Conservation (phyloP, 2,113 vertebrate species). For the Heterocephalus glaber region DNA sequence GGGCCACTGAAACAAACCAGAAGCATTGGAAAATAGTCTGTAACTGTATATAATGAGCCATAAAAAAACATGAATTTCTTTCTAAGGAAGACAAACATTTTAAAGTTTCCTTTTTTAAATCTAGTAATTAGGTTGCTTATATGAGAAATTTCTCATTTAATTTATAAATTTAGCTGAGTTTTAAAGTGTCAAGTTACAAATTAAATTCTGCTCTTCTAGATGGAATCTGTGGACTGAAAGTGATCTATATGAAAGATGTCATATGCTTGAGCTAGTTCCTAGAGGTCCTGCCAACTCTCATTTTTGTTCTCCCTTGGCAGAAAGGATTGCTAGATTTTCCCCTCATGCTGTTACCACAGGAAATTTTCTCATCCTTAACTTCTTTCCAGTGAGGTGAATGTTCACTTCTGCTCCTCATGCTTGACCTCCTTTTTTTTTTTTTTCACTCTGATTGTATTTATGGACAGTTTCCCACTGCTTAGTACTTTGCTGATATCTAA, state of each 20-base stretch:
- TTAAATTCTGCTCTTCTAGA: not conserved
- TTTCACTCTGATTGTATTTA: not conserved
- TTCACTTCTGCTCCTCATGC: not conserved
- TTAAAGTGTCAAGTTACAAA: constrained; percentile 43
- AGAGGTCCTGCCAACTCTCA: not conserved
- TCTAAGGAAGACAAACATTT: constrained; percentile 3
- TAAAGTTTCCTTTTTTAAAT: constrained; percentile 6
- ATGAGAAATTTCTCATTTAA: constrained; percentile 55
- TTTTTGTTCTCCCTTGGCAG: not conserved
- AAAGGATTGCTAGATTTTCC: not conserved
- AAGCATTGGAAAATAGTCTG: not conserved
- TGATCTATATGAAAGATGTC: not conserved
- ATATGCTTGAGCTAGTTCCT: not conserved
- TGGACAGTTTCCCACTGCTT: not conserved
- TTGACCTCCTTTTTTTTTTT: not conserved
- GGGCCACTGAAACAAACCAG: not conserved
- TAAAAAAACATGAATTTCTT: constrained; percentile 39
- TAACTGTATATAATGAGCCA: not conserved
- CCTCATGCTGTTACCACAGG: rapidly evolving
- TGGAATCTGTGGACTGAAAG: not conserved
- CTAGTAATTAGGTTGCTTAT: constrained; percentile 29
- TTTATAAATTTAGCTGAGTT: constrained; percentile 43
- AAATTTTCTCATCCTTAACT: not conserved
- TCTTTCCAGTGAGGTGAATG: not conserved
- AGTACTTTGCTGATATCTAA: not conserved